phyloP scores from a whole-genome alignment of 2,113 vertebrate genomes.

The Choloepus hoffmanni region DNA sequence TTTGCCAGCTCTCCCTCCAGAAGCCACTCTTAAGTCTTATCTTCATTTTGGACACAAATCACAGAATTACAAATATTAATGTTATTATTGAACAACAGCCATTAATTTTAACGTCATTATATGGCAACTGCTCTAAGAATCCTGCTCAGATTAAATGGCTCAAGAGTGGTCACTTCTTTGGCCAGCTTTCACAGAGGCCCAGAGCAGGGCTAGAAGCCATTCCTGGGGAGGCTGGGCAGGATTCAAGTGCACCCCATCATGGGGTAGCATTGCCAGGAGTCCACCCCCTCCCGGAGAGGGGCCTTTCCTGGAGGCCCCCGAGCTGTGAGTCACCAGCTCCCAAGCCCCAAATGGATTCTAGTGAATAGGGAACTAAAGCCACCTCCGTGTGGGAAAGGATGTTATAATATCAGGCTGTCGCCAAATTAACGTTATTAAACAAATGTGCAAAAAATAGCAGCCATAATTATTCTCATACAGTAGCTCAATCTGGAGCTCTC shows the following conservation, averaged over 20 bases:
- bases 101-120: too few species aligned
- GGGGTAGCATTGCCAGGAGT: neutral
- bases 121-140: neutral
- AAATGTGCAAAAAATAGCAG: conserved; percentile 73
- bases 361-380: conserved; percentile 57
- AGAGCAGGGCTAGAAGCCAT: neutral
- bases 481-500: conserved; percentile 37
- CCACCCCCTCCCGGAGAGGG: accelerated
- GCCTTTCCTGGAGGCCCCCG: neutral
- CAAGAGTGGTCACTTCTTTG: neutral
- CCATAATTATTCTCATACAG: conserved; percentile 66
- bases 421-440: conserved; percentile 74
- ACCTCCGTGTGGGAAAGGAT: conserved; percentile 74
- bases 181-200: neutral
- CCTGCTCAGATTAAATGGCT: neutral
- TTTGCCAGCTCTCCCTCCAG: neutral
- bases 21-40: too few species aligned
- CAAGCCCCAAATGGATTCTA: conserved; percentile 25
- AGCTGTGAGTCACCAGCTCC: conserved; percentile 62
- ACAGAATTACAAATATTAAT: accelerated
- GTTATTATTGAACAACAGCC: neutral
- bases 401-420: conserved; percentile 78
- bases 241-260: accelerated
- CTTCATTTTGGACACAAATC: neutral
- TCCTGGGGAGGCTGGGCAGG: neutral